Evolutionary conservation across 92 coral and sea anemone species (phyloP).

Genomic region (Parazoanthus atlanticus): DNA sequence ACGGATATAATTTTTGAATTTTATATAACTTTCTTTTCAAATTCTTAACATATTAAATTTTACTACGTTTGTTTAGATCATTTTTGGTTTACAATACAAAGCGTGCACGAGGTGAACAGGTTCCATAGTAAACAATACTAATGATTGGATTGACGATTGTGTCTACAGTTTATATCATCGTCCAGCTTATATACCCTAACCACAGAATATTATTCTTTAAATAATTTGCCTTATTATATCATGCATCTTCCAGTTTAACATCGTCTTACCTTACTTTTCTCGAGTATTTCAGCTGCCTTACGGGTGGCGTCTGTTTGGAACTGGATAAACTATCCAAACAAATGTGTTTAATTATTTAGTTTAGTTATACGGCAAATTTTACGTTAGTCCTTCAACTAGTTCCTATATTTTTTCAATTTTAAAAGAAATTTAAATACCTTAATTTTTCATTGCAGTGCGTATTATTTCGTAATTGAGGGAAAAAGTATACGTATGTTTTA

Average conservation of each 20-base stretch:
- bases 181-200: neutral
- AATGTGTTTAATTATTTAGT: neutral
- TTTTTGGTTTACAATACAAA: too few relatives aligned
- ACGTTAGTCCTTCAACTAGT: neutral
- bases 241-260: neutral
- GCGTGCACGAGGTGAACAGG: neutral
- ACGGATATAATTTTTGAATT: too few relatives aligned
- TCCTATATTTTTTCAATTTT: neutral
- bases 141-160: too few relatives aligned
- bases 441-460: too few relatives aligned
- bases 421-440: too few relatives aligned
- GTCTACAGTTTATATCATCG: neutral
- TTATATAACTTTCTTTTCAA: too few relatives aligned
- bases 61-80: too few relatives aligned
- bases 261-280: conserved; percentile 84
- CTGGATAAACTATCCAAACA: conserved; percentile 75
- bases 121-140: too few relatives aligned
- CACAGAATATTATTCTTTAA: too few relatives aligned
- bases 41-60: too few relatives aligned
- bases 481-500: too few relatives aligned
- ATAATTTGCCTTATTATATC: neutral
- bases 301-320: conserved; percentile 95
- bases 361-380: neutral
- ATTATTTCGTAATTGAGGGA: too few relatives aligned
- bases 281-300: conserved; percentile 94